Base-by-base conservation (phyloP, 2,113 vertebrate species). In the Ailurus styani region DNA sequence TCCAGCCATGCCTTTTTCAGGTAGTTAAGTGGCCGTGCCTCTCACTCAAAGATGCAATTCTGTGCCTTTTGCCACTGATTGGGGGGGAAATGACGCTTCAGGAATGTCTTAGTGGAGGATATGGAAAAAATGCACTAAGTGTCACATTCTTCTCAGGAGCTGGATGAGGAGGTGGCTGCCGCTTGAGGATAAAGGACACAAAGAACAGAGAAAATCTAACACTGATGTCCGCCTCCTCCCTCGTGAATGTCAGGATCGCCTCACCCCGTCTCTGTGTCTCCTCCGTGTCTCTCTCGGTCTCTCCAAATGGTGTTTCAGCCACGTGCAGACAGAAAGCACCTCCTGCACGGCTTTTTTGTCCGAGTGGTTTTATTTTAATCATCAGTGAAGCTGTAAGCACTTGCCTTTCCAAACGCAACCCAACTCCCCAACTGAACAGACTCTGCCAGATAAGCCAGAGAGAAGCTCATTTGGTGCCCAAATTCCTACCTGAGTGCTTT, bases 131-230 rank as follows among this genome's bases (percentile, higher is more conserved):
- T 73, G 72, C 81, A 94, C 84, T 75, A 64, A 89, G 78, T 31
- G 75, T 93, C 94, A 96, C 94, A 97, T 97, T 96, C 95, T 93
- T 95, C 87, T 31, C 95, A 96, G 94, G 92, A 85, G 64, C 62
- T 82, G 42, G 55, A 23, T 96, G 96, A 96, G 93, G 91, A 55
- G 96, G 97, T 93, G 87, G 84, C 34, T 90, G 94, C 42, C 93
- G 79, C 68, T 54, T 78, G 92, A 97, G 70, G 34, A 97, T 91
- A 84, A 97, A 97, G 86, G 85, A 93, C 50, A 62, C 21, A 95
- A 91, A 96, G 96, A 95, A 97, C 94, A 92, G 70, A 97, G 81
- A 97, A 96, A 97, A 29, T 75, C 1, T 25, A 86, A 87, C 91
- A 87, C 29, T 50, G 25, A 7, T 87, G 91, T 95, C 97, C 52